Evolutionary conservation across 2,797 vertebrate species (phyloP), one percentile per base, ranked within the genome.

Genomic region (Acanthurus leucopareius): DNA sequence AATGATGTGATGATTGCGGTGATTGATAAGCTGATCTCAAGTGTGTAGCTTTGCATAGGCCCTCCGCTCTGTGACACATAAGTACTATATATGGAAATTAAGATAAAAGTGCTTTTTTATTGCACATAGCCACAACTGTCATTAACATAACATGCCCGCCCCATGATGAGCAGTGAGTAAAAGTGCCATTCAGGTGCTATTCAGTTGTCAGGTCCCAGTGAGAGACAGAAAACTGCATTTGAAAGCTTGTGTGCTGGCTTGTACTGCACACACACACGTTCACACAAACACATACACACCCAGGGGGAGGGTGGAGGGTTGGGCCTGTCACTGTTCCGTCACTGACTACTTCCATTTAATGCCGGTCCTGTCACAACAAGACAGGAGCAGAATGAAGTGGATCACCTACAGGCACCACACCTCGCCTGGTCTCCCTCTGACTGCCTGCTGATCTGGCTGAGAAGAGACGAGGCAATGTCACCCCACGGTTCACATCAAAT

Each of bases 361-460:
- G 96, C 96, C 88, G 94, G 95, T 94, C 97, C 95, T 97, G 97
- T 98, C 96, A 96, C 94, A 95, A 98, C 97, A 98, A 96, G 97
- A 96, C 91, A 88, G 96, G 91, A 92, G 95, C 91, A 93, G 96
- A 96, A 95, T 95, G 96, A 95, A 96, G 95, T 95, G 95, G 95
- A 95, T 96, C 95, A 95, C 92, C 93, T 93, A 89, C 89, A 97
- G 96, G 95, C 95, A 96, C 96, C 97, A 96, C 96, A 96, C 97
- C 97, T 96, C 91, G 88, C 90, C 93, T 85, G 85, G 69, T 73
- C 75, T 88, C 72, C 61, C 64, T 60, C 63, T 64, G 35, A 10
- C 81, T 77, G 71, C 77, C 86, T 89, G 83, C 86, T 89, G 86
- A 90, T 91, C 89, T 84, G 80, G 59, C 86, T 76, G 82, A 86